phyloP scores from a whole-genome alignment of 2,113 vertebrate genomes.

The Petromus typicus region DNA sequence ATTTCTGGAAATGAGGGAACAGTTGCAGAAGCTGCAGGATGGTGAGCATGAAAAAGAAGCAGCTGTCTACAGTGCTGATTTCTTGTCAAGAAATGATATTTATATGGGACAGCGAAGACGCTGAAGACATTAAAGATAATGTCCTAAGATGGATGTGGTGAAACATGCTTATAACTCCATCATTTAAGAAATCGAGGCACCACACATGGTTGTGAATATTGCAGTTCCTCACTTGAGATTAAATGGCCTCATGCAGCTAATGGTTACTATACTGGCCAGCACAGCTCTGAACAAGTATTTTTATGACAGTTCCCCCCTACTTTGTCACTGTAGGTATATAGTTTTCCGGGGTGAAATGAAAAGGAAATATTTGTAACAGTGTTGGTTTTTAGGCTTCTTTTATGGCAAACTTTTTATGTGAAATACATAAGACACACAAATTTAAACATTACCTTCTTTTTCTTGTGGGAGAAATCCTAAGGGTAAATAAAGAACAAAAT shows the following conservation, averaged over 20 bases:
- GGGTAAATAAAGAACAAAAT: too few relatives aligned
- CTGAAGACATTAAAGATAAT: background rate
- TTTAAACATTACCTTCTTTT: too few relatives aligned
- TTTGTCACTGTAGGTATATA: background rate
- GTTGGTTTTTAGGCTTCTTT: background rate
- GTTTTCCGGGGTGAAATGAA: background rate
- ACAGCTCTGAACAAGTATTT: background rate
- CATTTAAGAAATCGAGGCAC: background rate
- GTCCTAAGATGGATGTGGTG: background rate
- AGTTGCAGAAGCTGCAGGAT: conserved; percentile 89
- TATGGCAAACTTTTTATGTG: too few relatives aligned
- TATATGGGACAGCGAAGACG: background rate
- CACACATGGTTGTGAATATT: background rate
- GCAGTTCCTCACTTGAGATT: background rate
- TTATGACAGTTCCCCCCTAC: background rate
- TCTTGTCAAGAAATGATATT: background rate
- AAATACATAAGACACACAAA: too few relatives aligned
- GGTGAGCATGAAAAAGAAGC: conserved; percentile 83
- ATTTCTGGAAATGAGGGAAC: conserved; percentile 88
- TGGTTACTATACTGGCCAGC: background rate
- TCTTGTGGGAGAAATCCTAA: too few relatives aligned
- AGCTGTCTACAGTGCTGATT: background rate
- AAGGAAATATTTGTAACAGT: background rate
- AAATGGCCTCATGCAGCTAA: background rate
- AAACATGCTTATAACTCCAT: background rate